These are phyloP conservation scores for Ephydatia muelleri DNA, from an alignment of 37 sponge, comb jelly and placozoan genomes.

Conservation along the genomic window DNA sequence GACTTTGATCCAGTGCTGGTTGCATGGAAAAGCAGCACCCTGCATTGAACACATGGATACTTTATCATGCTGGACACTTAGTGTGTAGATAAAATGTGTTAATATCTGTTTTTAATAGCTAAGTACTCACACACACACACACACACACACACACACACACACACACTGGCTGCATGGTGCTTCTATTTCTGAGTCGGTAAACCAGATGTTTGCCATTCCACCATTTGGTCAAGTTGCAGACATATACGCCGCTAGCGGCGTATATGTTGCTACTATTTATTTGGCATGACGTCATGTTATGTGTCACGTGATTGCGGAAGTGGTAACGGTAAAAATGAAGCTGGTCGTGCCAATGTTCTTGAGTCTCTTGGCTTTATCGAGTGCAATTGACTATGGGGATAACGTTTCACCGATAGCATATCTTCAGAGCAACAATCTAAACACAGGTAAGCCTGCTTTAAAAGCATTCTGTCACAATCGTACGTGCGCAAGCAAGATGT, in stretches of 20 bases:
- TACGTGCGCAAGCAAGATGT: neutral
- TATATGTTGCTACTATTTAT: too few relatives aligned
- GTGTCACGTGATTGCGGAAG: neutral
- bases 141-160: too few relatives aligned
- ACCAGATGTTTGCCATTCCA: too few relatives aligned
- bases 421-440: neutral
- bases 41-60: neutral
- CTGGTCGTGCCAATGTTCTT: neutral
- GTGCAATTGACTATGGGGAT: neutral
- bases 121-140: too few relatives aligned
- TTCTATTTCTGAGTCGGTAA: too few relatives aligned
- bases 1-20: conserved; percentile 70
- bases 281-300: neutral
- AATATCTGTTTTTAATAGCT: too few relatives aligned
- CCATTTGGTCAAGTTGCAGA: too few relatives aligned
- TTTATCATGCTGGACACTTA: neutral
- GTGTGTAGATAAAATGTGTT: neutral
- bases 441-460: neutral
- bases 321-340: neutral
- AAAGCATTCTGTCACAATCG: too few relatives aligned
- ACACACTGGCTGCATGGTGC: too few relatives aligned
- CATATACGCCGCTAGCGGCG: too few relatives aligned
- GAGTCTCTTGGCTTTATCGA: neutral
- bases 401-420: neutral
- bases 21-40: conserved; percentile 8